A percentile compares a stretch with the other conserved stretches of the same genome.
These are phyloP conservation scores for Rousettus leschenaultii DNA, from an alignment of 2,113 vertebrate species.

Conservation along the genomic window DNA sequence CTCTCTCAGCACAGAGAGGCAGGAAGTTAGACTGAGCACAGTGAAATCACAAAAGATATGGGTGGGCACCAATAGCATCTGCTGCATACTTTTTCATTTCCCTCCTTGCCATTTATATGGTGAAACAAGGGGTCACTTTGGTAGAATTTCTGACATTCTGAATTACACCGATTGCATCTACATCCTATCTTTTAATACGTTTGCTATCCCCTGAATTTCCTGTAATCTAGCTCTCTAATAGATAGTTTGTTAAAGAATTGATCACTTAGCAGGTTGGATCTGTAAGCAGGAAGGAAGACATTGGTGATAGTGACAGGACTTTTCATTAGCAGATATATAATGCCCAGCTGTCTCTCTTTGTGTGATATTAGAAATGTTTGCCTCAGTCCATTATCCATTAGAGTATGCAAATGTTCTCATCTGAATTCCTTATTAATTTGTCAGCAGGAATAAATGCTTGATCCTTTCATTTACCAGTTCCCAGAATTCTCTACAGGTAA, in stretches of 20 bases:
- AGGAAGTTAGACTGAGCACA: not conserved
- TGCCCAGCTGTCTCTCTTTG: not conserved
- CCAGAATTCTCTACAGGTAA: not conserved
- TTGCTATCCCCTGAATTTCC: not conserved
- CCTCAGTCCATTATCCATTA: not conserved
- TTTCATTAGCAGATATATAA: not conserved
- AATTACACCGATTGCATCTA: not conserved
- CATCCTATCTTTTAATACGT: not conserved
- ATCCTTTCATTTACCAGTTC: not conserved
- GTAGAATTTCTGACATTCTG: not conserved
- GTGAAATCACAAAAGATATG: accelerated
- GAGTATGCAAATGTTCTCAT: not conserved
- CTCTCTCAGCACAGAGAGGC: not conserved
- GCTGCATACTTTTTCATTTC: not conserved
- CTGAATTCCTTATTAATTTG: not conserved
- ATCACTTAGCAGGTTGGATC: not conserved
- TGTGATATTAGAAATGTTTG: not conserved
- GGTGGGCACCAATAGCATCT: not conserved
- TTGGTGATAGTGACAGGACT: not conserved
- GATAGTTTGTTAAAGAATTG: not conserved
- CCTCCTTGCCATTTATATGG: not conserved
- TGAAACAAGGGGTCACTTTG: not conserved
- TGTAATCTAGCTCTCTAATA: not conserved
- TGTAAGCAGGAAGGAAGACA: not conserved
- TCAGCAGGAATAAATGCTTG: not conserved